Evolutionary conservation across 2,113 vertebrate genomes (phyloP), one percentile per base, ranked within the genome.

Genomic region (Seriola aureovittata): DNA sequence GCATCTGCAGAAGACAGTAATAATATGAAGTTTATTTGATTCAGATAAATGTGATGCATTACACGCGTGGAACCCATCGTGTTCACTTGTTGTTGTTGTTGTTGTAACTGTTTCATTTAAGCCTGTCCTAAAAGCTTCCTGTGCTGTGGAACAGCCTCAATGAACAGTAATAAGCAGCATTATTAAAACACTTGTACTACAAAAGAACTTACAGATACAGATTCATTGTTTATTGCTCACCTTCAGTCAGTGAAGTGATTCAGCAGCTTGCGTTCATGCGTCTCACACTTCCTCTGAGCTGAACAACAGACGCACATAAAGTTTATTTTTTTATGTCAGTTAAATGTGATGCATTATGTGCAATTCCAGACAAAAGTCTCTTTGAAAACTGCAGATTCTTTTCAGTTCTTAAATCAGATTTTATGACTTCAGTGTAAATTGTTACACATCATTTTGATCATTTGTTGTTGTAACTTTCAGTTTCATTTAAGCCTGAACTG

Each of bases 1-100:
- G 74, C 94, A 95, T 95, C 94, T 96, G 70, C 48, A 85, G 11
- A 67, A 52, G 8, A 62, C 1, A 65, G 12, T 1, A 19, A 32
- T 11, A 5, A 58, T 0, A 36, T 11, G 2, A 4, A 11, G 13
- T 6, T 16, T 0, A 25, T 21, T 29, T 32, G 4, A 64, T 23
- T 57, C 13, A 17, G 23, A 4, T 8, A 5, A 23, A 58, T 58
- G 2, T 29, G 21, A 55, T 11, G 4, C 17, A 23, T 21, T 4
- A 50, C 2, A 2, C 29, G 2, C 2, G 29, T 29, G 29, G 29
- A 29, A 29, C 29, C 29, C 29, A 29, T 29, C 2, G 2, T 29
- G 29, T 36, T 36, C 6, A 36, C 34, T n/a, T 67, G 10, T 36
- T 64, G 2, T 14, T 29, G 0, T 5, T 38, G n/a, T 25, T 38